These are phyloP conservation scores for Trichosurus vulpecula DNA, from an alignment of 2,797 vertebrate species.

Conservation along the genomic window DNA sequence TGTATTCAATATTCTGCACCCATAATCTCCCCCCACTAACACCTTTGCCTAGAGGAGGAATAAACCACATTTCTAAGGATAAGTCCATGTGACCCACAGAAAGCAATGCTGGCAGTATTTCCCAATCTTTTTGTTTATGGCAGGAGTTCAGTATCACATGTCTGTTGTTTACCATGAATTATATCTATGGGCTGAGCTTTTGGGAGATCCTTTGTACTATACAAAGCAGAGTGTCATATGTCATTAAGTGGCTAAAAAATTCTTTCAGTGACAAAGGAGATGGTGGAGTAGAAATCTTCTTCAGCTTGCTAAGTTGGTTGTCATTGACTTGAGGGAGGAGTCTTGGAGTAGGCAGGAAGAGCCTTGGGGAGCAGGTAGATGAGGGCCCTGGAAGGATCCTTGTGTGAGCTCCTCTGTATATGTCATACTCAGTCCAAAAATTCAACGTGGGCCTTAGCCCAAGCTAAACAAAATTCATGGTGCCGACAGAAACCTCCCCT, in stretches of 20 bases:
- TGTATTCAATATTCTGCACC: neutral
- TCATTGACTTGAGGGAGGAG: neutral
- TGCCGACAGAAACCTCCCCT: neutral
- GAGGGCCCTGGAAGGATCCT: neutral
- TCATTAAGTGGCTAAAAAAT: too few species aligned
- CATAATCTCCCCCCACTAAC: neutral
- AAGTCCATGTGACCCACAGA: neutral
- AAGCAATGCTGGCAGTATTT: neutral
- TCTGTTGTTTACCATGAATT: neutral
- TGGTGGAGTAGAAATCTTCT: neutral
- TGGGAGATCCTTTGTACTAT: neutral
- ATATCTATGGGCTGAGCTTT: neutral
- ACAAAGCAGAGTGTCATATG: neutral
- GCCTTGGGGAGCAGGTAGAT: neutral
- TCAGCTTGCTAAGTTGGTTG: neutral
- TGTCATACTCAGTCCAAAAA: conserved; percentile 13
- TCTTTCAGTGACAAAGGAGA: neutral
- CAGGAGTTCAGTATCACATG: neutral
- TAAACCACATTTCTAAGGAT: neutral
- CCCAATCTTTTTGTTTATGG: neutral
- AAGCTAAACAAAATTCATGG: conserved; percentile 7
- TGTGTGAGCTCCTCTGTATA: neutral
- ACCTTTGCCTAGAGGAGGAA: neutral
- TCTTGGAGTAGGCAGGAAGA: neutral
- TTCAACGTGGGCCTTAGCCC: neutral